Conservation (phyloP, 2,113 vertebrate genomes). For the Daubentonia madagascariensis region DNA sequence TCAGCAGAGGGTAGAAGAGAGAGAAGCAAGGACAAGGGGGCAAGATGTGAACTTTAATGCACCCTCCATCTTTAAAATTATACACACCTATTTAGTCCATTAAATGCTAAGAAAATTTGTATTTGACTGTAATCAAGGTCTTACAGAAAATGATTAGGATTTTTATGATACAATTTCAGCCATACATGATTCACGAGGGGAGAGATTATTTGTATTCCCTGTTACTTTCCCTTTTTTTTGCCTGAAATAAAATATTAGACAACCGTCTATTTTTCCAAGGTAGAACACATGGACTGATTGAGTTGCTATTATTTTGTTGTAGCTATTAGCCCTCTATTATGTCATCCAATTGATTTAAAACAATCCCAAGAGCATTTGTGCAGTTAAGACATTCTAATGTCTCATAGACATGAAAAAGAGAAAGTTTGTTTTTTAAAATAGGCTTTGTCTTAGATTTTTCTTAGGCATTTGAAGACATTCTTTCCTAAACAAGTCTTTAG, state of each 20-base stretch:
- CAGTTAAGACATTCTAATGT: neutral
- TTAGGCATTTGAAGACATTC: neutral
- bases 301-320: neutral
- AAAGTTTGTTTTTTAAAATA: conserved; percentile 18
- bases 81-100: neutral
- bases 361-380: neutral
- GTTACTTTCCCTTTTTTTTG: neutral
- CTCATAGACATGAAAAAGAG: neutral
- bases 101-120: neutral
- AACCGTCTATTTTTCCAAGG: neutral
- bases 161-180: neutral
- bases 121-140: neutral
- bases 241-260: neutral
- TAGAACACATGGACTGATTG: neutral
- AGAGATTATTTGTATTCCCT: neutral
- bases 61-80: neutral
- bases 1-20: neutral
- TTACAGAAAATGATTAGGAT: neutral
- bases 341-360: neutral
- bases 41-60: neutral
- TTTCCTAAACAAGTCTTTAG: conserved; percentile 17
- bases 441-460: conserved; percentile 51
- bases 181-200: neutral
- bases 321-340: neutral
- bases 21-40: neutral